A percentile compares a stretch with the other conserved stretches of the same genome.
Conservation (phyloP, 2,113 vertebrate species). For the Patagioenas fasciata region DNA sequence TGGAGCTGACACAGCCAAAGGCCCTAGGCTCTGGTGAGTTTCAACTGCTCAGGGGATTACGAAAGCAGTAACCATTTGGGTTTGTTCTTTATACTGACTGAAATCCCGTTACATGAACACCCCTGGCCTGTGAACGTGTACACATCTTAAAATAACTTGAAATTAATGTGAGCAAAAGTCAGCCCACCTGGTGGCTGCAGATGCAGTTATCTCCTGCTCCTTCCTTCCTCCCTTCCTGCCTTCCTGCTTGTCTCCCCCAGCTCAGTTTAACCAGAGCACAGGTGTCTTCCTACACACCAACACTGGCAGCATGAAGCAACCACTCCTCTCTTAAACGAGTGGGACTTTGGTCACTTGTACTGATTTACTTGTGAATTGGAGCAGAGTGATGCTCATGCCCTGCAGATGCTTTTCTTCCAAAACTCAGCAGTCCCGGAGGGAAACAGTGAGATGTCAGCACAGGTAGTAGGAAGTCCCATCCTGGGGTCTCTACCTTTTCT, state of each 20-base stretch:
- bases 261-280: not conserved
- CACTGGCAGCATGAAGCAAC: not conserved
- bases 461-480: not conserved
- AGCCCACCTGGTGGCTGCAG: not conserved
- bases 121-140: not conserved
- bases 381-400: fast-evolving
- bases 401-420: not conserved
- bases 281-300: slow-evolving; percentile 16
- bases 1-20: not conserved
- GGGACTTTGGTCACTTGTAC: not conserved
- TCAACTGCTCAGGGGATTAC: not conserved
- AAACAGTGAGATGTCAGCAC: not conserved
- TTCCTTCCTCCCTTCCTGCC: not conserved
- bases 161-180: not conserved
- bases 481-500: not conserved
- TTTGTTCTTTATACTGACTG: not conserved
- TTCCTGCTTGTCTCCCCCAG: not conserved
- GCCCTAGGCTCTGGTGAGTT: not conserved
- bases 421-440: not conserved
- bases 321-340: not conserved
- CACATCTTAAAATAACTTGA: slow-evolving; percentile 11
- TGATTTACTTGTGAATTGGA: not conserved
- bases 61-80: not conserved
- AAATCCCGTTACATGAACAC: not conserved
- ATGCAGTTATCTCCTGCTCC: not conserved